Evolutionary conservation across 2,113 vertebrate genomes (phyloP).

Genomic region (Tetrao urogallus): DNA sequence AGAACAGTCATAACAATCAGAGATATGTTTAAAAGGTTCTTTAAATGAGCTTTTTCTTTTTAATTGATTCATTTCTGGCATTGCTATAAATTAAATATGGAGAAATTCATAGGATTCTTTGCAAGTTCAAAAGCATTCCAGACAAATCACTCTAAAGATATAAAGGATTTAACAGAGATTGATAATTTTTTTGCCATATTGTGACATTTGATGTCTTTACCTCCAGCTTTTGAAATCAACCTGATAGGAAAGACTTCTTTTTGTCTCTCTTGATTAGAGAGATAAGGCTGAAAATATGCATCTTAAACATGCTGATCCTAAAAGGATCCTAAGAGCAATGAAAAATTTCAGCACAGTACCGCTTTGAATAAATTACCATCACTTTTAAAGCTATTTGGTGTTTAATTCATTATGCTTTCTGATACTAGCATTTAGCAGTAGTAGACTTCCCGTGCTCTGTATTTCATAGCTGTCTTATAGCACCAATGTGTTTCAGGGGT

Average conservation of each 20-base stretch:
- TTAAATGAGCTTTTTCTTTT: background rate
- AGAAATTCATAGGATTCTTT: background rate
- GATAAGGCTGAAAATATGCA: background rate
- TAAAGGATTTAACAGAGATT: background rate
- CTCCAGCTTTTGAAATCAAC: constrained; percentile 32
- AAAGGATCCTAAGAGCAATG: background rate
- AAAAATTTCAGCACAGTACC: background rate
- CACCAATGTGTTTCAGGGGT: background rate
- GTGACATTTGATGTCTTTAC: constrained; percentile 40
- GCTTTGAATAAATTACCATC: constrained; percentile 2
- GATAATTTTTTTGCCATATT: background rate
- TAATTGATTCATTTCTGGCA: background rate
- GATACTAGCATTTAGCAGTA: background rate
- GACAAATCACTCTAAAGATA: background rate
- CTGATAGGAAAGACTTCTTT: background rate
- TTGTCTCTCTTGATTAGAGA: background rate
- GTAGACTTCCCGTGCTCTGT: background rate
- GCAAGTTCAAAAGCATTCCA: background rate
- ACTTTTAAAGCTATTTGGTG: background rate
- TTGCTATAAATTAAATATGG: background rate
- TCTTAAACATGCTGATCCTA: background rate
- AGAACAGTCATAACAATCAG: background rate
- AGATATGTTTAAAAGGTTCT: background rate
- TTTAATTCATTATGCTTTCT: background rate
- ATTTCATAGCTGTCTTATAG: background rate